phyloP scores from a whole-genome alignment of 2,888 invertebrate species.

The Xylota sylvarum region DNA sequence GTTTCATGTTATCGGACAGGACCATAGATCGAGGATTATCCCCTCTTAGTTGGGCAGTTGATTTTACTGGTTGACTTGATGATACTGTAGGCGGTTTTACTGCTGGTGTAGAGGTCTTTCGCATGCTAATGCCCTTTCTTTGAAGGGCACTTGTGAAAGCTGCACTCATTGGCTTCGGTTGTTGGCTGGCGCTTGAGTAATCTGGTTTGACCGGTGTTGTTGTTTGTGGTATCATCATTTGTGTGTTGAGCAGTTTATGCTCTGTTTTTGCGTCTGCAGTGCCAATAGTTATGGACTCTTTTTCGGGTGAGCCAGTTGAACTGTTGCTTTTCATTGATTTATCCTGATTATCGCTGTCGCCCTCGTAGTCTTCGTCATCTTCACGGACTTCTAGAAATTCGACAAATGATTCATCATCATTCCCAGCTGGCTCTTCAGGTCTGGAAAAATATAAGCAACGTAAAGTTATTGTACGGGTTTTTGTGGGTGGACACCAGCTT shows the following conservation, averaged over 20 bases:
- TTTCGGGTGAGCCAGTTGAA: conserved; percentile 80
- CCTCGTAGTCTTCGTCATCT: conserved; percentile 81
- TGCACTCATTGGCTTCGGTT: conserved; percentile 32
- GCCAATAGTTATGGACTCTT: conserved; percentile 77
- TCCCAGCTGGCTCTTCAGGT: conserved; percentile 79
- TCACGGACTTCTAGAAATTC: conserved; percentile 84
- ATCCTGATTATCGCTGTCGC: conserved; percentile 81
- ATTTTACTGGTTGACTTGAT: conserved; percentile 1
- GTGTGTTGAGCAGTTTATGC: conserved; percentile 59
- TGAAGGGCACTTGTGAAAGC: conserved; percentile 79
- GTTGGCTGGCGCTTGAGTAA: conserved; percentile 1
- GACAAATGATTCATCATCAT: conserved; percentile 82
- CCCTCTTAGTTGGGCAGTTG: conserved; percentile 39
- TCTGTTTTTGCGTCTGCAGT: conserved; percentile 34
- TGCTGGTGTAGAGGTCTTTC: conserved; percentile 79
- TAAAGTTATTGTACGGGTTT: background rate
- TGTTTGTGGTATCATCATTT: conserved; percentile 53
- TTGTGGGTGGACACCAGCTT: too few relatives aligned
- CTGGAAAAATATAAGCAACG: conserved; percentile 68
- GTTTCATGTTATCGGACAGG: conserved; percentile 41
- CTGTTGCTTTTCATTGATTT: conserved; percentile 79
- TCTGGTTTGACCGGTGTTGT: conserved; percentile 24
- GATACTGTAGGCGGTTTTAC: conserved; percentile 18
- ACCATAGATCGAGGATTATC: conserved; percentile 20
- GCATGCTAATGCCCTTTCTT: conserved; percentile 82